Percentiles rank a stretch among this genome's conserved stretches.
These are phyloP conservation scores for Yoshiicerus persimilis DNA, from an alignment of 1,140 invertebrate genomes.

Conservation along the genomic window DNA sequence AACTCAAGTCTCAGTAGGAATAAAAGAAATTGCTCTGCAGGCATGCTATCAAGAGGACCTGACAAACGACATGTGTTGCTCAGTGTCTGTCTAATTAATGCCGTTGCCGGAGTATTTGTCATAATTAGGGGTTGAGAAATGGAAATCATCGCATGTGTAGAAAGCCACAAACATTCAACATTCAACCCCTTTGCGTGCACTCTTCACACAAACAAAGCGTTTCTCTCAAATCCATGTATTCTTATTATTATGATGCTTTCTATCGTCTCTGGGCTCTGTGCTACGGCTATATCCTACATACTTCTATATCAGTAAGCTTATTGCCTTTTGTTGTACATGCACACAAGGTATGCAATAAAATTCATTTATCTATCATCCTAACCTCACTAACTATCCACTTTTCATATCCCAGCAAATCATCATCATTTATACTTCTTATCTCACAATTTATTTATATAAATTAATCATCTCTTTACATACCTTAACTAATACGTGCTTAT, in stretches of 20 bases:
- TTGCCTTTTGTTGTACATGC: neutral
- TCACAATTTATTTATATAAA: neutral
- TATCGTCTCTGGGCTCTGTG: neutral
- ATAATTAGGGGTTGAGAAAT: conserved; percentile 39
- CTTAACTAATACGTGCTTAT: neutral
- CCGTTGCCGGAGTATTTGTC: conserved; percentile 33
- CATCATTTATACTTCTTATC: neutral
- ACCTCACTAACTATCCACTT: neutral
- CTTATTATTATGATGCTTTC: neutral
- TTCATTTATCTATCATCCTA: neutral
- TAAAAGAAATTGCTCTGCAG: neutral
- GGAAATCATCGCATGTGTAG: conserved; percentile 36
- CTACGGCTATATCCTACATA: neutral
- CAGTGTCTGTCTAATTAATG: conserved; percentile 36
- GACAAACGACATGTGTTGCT: conserved; percentile 39
- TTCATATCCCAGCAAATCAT: conserved; percentile 6
- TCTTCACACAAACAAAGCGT: neutral
- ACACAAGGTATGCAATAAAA: neutral
- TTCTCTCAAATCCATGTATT: neutral
- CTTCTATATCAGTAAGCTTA: neutral
- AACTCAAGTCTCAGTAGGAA: neutral
- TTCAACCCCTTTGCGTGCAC: conserved; percentile 21
- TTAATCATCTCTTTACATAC: neutral
- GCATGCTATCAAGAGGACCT: neutral
- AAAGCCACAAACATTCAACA: conserved; percentile 33